Conservation (phyloP, 2,888 invertebrate genomes). For the Mimachlamys varia region DNA sequence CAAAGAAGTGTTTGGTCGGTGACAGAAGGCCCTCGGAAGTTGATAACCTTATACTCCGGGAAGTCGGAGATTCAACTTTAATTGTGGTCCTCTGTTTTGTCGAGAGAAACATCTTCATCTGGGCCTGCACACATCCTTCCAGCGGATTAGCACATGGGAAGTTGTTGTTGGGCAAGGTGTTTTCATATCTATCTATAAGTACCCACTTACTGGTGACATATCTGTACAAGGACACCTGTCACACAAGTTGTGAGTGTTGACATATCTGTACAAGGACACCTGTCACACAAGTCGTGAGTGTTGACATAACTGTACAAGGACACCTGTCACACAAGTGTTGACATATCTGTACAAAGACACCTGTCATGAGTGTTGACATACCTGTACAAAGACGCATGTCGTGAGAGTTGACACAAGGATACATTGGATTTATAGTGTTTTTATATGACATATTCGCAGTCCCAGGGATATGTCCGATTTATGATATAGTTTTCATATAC, state of each 20-base stretch:
- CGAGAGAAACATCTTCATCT: conserved; percentile 31
- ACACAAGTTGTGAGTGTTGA: background rate
- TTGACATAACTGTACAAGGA: background rate
- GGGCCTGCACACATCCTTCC: conserved; percentile 16
- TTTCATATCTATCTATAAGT: conserved; percentile 25
- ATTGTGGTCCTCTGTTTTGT: conserved; percentile 26
- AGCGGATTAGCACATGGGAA: background rate
- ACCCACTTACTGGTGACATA: background rate
- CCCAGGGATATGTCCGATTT: too few relatives aligned
- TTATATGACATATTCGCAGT: too few relatives aligned
- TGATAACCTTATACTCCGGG: conserved; percentile 2
- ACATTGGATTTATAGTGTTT: too few relatives aligned
- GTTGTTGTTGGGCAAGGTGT: conserved; percentile 8
- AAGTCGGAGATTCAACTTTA: background rate
- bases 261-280: background rate
- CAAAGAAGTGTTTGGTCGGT: background rate
- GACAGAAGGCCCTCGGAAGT: conserved; percentile 36
- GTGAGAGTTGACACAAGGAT: too few relatives aligned
- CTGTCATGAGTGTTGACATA: background rate
- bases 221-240: background rate
- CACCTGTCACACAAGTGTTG: background rate
- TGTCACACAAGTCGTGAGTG: background rate
- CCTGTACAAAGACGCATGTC: background rate
- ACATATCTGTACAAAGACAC: background rate
- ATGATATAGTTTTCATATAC: too few relatives aligned